Evolutionary conservation across 1,140 invertebrate genomes (phyloP).

Genomic region (Pogonomyrmex californicus): DNA sequence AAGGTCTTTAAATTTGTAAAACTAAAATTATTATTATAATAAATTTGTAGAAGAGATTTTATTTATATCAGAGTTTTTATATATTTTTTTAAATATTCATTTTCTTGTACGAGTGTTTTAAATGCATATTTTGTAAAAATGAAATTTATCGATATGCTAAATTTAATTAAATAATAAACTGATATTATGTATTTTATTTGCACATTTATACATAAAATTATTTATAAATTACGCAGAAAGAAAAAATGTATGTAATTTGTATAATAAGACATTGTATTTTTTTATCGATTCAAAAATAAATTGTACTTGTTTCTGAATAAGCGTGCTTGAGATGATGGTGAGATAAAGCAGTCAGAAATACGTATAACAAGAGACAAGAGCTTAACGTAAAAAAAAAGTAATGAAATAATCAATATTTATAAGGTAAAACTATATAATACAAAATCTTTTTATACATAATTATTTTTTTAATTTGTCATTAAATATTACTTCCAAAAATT

Average conservation of each 20-base stretch:
- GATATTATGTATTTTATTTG: neutral
- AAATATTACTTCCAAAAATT: neutral
- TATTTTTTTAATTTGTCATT: neutral
- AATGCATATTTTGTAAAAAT: neutral
- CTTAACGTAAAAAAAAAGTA: neutral
- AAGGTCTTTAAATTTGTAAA: neutral
- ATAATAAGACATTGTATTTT: neutral
- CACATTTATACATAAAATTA: neutral
- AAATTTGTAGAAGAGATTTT: neutral
- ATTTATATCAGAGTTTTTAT: neutral
- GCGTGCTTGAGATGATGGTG: neutral
- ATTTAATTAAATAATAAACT: neutral
- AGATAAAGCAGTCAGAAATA: neutral
- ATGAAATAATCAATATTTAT: neutral
- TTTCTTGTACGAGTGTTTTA: neutral
- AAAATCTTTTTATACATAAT: neutral
- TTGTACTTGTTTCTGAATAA: slow-evolving; percentile 1
- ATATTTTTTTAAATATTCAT: neutral
- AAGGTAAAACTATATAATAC: neutral
- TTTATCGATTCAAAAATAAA: neutral
- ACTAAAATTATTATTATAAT: neutral
- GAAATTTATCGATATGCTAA: neutral
- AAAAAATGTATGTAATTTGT: neutral
- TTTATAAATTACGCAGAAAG: neutral
- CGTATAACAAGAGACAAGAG: neutral